A percentile compares a stretch with the other conserved stretches of the same genome.
phyloP scores from a whole-genome alignment of 1,140 invertebrate species.

The Heliconius hewitsoni region DNA sequence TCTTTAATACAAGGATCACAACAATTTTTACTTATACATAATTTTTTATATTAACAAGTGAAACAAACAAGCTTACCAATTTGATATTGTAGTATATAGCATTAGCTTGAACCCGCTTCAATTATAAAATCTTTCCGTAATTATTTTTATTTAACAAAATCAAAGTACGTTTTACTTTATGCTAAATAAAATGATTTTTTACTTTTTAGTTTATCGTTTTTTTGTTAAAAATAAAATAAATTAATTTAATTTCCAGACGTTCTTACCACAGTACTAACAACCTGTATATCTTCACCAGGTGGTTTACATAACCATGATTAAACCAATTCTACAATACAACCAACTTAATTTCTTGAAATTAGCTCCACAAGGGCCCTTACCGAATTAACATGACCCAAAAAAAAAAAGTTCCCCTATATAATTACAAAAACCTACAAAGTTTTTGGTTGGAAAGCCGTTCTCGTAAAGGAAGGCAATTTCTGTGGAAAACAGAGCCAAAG shows the following conservation, averaged over 20 bases:
- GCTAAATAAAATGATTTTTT: too few species aligned
- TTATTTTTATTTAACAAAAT: too few species aligned
- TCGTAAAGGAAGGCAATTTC: slow-evolving; percentile 32
- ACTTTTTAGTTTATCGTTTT: too few species aligned
- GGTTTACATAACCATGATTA: not conserved
- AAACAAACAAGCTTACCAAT: too few species aligned
- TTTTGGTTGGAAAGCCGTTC: slow-evolving; percentile 30
- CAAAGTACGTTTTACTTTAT: too few species aligned
- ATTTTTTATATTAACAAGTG: too few species aligned
- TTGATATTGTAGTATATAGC: too few species aligned
- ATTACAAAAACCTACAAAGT: slow-evolving; percentile 35
- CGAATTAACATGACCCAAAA: slow-evolving; percentile 34
- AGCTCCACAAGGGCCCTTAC: slow-evolving; percentile 4
- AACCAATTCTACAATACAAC: not conserved
- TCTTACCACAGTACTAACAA: not conserved
- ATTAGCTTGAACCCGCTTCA: too few species aligned
- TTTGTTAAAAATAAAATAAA: too few species aligned
- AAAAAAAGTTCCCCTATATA: slow-evolving; percentile 33
- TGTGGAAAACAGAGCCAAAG: slow-evolving; percentile 36
- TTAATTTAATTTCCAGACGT: not conserved
- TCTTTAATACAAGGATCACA: too few species aligned
- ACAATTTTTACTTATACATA: too few species aligned
- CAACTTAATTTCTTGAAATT: not conserved
- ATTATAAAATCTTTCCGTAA: too few species aligned
- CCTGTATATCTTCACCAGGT: not conserved